Evolutionary conservation across 2,113 vertebrate genomes (phyloP).

Genomic region (Nymphicus hollandicus): DNA sequence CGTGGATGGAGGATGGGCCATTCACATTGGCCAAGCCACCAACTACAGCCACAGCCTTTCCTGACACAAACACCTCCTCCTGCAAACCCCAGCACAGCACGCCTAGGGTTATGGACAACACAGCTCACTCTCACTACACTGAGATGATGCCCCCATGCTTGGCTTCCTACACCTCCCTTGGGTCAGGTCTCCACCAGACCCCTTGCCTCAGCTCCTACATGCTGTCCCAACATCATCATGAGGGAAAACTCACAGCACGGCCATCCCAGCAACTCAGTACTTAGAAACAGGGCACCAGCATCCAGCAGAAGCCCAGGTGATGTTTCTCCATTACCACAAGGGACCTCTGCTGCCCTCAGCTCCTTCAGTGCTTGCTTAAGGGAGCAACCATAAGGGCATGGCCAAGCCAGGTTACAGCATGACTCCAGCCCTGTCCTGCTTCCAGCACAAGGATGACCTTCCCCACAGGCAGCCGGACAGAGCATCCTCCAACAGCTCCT

Average conservation of each 20-base stretch:
- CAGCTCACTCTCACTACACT: fast-evolving
- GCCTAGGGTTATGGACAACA: fast-evolving
- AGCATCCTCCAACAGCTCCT: constrained; percentile 21
- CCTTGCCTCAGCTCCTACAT: neutral
- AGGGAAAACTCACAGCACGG: neutral
- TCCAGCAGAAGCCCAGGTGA: neutral
- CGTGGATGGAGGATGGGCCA: fast-evolving
- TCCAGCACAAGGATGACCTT: neutral
- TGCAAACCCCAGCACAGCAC: neutral
- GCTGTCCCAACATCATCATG: neutral
- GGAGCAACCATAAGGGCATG: fast-evolving
- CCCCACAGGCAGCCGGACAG: neutral
- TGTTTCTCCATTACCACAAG: neutral
- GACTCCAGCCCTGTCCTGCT: neutral
- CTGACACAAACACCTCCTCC: neutral
- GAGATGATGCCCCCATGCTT: neutral
- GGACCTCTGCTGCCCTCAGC: neutral
- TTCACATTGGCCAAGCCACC: fast-evolving
- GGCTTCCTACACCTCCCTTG: neutral
- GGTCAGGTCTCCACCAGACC: neutral
- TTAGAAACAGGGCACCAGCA: neutral
- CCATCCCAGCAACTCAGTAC: neutral
- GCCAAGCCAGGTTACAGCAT: neutral
- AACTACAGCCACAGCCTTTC: neutral
- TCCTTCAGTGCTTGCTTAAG: neutral